Base-by-base conservation (phyloP, 2,113 vertebrate species). In the Capreolus pygargus region DNA sequence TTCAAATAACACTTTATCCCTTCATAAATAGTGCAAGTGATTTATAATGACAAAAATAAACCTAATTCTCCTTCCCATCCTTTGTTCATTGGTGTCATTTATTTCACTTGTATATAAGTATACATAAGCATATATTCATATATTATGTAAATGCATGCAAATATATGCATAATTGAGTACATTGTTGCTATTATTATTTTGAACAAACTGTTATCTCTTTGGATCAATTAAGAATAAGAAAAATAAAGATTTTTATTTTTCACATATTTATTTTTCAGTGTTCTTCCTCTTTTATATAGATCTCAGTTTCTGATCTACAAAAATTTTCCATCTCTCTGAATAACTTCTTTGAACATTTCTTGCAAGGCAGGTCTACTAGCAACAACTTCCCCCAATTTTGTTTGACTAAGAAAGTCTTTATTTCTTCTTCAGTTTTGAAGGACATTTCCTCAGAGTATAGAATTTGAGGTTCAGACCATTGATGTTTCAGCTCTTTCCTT, bases 381-480 rank as follows among this genome's bases (percentile, higher is more conserved):
- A 17, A 58, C 39, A 90, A 79, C 45, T 90, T 33, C 70, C 21
- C 28, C 78, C 88, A 79, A 25, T 79, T 58, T n/a, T n/a, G 8
- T 90, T 79, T 78, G 28, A 74, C 27, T 47, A 14, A 90, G 36
- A 33, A 55, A 76, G 39, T 58, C 52, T 89, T 45, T 58, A 47
- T 79, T 79, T 90, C 39, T 57, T 39, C 70, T 79, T 90, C 28
- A 45, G 39, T 47, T 58, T 79, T 58, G 88, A 90, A 47, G 70
- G 70, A 58, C 43, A 79, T 16, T 58, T 79, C n/a, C 30, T 2
- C 28, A 47, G 54, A 79, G 28, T n/a, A 33, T 8, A 78, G 55
- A n/a, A 79, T 78, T 79, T 16, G 1, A 79, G 76, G 45, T 50
- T 79, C 45, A 50, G 43, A 50, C 76, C 45, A 33, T 6, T 79